Evolutionary conservation across 2,888 invertebrate species (phyloP).

Genomic region (Sarcophaga carnaria): DNA sequence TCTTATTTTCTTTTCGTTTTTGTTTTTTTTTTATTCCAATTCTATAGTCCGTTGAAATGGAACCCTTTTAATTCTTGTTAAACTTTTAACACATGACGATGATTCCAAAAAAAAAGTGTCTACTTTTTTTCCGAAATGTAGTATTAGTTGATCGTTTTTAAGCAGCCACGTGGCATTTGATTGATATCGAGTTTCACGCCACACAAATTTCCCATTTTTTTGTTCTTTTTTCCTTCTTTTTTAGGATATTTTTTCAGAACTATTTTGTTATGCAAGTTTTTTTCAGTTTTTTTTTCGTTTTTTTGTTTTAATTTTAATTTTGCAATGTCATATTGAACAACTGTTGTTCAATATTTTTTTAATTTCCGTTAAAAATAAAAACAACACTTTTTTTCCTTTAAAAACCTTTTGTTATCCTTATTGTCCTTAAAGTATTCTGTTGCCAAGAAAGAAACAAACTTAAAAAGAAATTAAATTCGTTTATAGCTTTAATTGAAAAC

Average conservation of each 20-base stretch:
- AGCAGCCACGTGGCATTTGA: conserved; percentile 79
- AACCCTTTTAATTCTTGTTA: conserved; percentile 51
- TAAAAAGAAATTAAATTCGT: background rate
- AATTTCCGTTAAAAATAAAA: conserved; percentile 53
- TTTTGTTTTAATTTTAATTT: conserved; percentile 4
- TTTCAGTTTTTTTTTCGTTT: background rate
- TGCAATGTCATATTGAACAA: conserved; percentile 24
- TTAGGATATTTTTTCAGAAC: background rate
- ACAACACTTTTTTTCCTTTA: background rate
- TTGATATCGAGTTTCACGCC: conserved; percentile 77
- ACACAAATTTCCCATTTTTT: conserved; percentile 55
- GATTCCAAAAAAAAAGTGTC: conserved; percentile 27
- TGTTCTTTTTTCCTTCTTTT: background rate
- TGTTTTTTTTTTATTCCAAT: background rate
- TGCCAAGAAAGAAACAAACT: background rate
- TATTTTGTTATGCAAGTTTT: conserved; percentile 53
- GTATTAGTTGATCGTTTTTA: conserved; percentile 64
- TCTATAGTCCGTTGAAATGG: too few species aligned
- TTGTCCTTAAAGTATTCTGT: background rate
- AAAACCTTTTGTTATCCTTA: background rate
- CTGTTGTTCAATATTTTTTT: conserved; percentile 45
- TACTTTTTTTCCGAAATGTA: conserved; percentile 30
- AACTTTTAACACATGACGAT: conserved; percentile 58
- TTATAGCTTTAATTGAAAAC: too few species aligned
- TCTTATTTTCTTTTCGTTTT: background rate